Evolutionary conservation across 1,140 invertebrate species (phyloP), one percentile per base, ranked within the genome.

Genomic region (Oedothorax gibbosus): DNA sequence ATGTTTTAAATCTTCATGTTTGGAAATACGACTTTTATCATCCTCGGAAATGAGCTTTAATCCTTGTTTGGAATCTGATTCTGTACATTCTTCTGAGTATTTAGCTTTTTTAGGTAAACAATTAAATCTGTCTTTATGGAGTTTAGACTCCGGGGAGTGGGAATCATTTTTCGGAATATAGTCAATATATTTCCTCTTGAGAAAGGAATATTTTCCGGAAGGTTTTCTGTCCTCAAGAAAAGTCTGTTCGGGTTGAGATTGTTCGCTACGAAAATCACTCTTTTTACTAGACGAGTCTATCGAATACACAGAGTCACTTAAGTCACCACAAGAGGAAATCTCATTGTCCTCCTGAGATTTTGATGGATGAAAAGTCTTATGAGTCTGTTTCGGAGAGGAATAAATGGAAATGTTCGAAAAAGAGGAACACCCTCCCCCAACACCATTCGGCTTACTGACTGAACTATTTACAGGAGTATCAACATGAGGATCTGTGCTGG

Each of bases 111-210:
- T 84, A 84, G 64, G 20, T 84, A 84, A 20, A 53, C 71, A 20
- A 84, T 60, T 57, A 84, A 8, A 20, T 84, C 69, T 11, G 72
- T 51, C 50, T 84, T 84, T 69, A 84, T 15, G 9, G 71, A 60
- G 6, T 12, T 12, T 7, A 84, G 56, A 66, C 62, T 76, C n/a
- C 20, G 69, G 10, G 64, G 66, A 76, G 81, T 66, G 18, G 62
- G 53, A 35, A 84, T 51, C 49, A 76, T 49, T 20, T 66, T 84
- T 68, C 64, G 21, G 20, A 84, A 65, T 51, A 71, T 56, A 78
- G 66, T 72, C 83, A 85, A 15, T 53, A 76, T 21, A 76, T 68
- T 84, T 84, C 72, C 81, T 80, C 75, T 86, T 86, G 69, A 81
- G 85, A 71, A 72, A 78, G 75, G 82, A 77, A 35, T 49, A 60